A percentile compares a stretch with the other conserved stretches of the same genome.
These are phyloP conservation scores for Sericinus montela DNA, from an alignment of 2,888 invertebrate genomes.

Conservation along the genomic window DNA sequence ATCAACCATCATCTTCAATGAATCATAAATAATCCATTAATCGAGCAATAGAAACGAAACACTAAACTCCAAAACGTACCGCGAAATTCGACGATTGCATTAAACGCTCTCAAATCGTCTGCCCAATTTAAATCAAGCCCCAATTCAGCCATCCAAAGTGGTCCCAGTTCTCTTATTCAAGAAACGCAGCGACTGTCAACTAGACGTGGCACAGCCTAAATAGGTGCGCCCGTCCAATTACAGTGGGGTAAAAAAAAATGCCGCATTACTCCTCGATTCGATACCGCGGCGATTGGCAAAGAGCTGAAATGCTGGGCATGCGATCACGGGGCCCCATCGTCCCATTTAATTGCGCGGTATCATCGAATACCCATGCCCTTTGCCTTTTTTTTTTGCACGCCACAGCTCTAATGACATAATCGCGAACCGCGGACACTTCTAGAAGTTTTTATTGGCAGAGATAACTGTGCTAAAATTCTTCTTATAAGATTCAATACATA, in stretches of 20 bases:
- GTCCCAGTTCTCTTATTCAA: neutral
- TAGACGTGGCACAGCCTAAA: constrained; percentile 7
- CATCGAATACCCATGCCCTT: constrained; percentile 76
- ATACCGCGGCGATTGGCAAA: constrained; percentile 23
- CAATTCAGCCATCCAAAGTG: neutral
- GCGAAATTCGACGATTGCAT: constrained; percentile 16
- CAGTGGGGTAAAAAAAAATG: constrained; percentile 24
- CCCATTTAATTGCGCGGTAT: constrained; percentile 69
- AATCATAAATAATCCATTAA: neutral
- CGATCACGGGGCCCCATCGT: constrained; percentile 35
- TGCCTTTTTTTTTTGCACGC: constrained; percentile 63
- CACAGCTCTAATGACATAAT: constrained; percentile 69
- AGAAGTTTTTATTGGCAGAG: constrained; percentile 34
- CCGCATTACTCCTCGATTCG: constrained; percentile 21
- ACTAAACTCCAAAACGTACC: constrained; percentile 11
- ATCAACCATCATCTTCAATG: too few relatives aligned
- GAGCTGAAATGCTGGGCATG: constrained; percentile 32
- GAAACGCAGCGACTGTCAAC: constrained; percentile 9
- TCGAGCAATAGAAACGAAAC: neutral
- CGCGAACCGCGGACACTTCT: constrained; percentile 46
- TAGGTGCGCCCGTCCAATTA: constrained; percentile 25
- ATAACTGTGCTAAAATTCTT: neutral
- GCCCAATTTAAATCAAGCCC: constrained; percentile 8
- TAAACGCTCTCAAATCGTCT: constrained; percentile 7
- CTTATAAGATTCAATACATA: too few relatives aligned